phyloP scores from a whole-genome alignment of 2,113 vertebrate genomes.

The Pavo muticus region DNA sequence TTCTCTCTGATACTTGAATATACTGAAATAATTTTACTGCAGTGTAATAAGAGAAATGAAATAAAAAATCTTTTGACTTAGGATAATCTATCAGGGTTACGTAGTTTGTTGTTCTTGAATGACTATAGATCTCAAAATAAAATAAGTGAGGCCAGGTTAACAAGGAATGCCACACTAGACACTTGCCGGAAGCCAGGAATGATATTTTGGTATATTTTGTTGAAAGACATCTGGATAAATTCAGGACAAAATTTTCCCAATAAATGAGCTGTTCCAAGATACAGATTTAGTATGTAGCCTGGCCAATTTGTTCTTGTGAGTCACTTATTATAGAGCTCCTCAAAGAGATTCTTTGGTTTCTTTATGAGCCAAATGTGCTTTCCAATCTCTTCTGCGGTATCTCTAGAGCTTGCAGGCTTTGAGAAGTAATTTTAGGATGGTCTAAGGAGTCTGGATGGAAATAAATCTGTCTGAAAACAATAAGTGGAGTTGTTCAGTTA shows the following conservation, averaged over 20 bases:
- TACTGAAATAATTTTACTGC: not conserved
- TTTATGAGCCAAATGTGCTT: slow-evolving; percentile 1
- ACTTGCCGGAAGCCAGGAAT: not conserved
- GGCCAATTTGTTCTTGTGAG: not conserved
- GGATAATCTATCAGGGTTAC: not conserved
- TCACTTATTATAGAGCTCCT: not conserved
- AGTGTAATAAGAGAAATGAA: not conserved
- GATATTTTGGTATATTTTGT: not conserved
- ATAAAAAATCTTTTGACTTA: not conserved
- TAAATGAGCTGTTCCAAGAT: not conserved
- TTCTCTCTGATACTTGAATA: not conserved
- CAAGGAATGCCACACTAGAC: not conserved
- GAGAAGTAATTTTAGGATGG: not conserved
- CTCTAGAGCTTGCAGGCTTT: not conserved
- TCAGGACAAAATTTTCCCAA: not conserved
- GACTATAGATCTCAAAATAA: not conserved
- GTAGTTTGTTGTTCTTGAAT: not conserved
- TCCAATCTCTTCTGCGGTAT: not conserved
- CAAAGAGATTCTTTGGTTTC: not conserved
- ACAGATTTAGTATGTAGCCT: not conserved
- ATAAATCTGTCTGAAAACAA: slow-evolving; percentile 9
- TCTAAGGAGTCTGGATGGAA: not conserved
- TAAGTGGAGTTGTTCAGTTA: not conserved
- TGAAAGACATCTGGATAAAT: not conserved
- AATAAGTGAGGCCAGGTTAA: not conserved